phyloP scores from a whole-genome alignment of 2,797 vertebrate species.

The Catostomus latipinnis region DNA sequence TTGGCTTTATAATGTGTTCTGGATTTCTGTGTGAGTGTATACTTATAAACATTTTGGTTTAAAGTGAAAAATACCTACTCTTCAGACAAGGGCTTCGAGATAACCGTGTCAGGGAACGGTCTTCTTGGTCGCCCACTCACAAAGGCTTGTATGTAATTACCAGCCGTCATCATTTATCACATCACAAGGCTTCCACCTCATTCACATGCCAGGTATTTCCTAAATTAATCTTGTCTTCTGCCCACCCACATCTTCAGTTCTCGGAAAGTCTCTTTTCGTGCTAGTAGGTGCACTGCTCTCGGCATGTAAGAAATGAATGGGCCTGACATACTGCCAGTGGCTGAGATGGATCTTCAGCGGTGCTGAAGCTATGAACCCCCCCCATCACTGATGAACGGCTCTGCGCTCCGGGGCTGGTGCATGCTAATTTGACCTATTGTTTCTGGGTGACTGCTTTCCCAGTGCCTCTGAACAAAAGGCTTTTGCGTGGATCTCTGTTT shows the following conservation, averaged over 20 bases:
- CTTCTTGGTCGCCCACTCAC: conserved; percentile 58
- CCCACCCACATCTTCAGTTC: conserved; percentile 36
- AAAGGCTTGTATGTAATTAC: conserved; percentile 82
- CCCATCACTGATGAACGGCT: conserved; percentile 72
- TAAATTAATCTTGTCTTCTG: conserved; percentile 80
- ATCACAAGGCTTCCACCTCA: conserved; percentile 74
- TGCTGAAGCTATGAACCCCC: conserved; percentile 61
- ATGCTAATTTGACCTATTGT: conserved; percentile 87
- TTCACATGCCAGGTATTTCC: conserved; percentile 85
- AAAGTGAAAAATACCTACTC: not conserved
- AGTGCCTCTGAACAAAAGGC: conserved; percentile 84
- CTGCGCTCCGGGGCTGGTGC: conserved; percentile 75
- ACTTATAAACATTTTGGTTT: not conserved
- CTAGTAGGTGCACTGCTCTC: conserved; percentile 74
- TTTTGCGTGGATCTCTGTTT: conserved; percentile 74
- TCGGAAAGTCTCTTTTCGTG: conserved; percentile 79
- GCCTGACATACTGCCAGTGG: conserved; percentile 75
- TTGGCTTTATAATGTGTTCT: conserved; percentile 4
- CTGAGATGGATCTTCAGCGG: conserved; percentile 74
- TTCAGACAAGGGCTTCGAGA: conserved; percentile 24
- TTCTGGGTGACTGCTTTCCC: conserved; percentile 86
- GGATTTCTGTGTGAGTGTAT: not conserved
- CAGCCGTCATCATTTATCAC: conserved; percentile 80
- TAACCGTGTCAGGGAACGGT: conserved; percentile 41
- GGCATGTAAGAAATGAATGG: conserved; percentile 69